Percentiles rank a stretch among this genome's conserved stretches.
These are phyloP conservation scores for Lepilemur septentrionalis DNA, from an alignment of 2,797 vertebrate genomes.

Conservation along the genomic window DNA sequence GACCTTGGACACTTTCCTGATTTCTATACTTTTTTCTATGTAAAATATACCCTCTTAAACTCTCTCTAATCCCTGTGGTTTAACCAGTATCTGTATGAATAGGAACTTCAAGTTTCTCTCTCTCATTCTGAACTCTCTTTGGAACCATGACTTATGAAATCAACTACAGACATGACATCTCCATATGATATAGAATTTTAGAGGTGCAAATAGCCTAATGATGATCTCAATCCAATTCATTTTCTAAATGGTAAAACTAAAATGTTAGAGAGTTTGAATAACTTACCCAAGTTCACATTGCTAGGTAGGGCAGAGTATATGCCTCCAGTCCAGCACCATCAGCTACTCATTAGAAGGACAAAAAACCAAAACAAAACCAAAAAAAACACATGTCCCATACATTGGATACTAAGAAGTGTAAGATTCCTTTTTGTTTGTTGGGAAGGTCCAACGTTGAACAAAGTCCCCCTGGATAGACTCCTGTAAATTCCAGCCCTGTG, in stretches of 20 bases:
- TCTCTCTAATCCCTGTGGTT: background rate
- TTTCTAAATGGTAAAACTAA: background rate
- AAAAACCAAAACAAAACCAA: background rate
- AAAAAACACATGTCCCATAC: background rate
- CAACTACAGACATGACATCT: background rate
- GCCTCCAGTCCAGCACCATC: background rate
- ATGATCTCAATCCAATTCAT: background rate
- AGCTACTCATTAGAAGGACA: background rate
- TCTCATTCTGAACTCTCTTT: background rate
- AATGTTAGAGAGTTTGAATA: background rate
- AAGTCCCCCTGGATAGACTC: background rate
- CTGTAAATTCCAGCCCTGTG: background rate
- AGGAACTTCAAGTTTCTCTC: background rate
- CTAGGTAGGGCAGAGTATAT: background rate
- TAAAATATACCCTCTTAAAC: background rate
- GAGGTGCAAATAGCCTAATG: background rate
- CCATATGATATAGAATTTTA: background rate
- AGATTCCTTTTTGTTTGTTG: background rate
- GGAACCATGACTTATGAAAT: background rate
- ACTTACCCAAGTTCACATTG: background rate
- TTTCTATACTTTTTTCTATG: background rate
- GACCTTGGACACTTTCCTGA: background rate
- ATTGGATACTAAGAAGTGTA: background rate
- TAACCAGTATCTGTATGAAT: background rate
- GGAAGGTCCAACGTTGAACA: background rate